Base-by-base conservation (phyloP, 2,113 vertebrate genomes). In the Edolisoma coerulescens region DNA sequence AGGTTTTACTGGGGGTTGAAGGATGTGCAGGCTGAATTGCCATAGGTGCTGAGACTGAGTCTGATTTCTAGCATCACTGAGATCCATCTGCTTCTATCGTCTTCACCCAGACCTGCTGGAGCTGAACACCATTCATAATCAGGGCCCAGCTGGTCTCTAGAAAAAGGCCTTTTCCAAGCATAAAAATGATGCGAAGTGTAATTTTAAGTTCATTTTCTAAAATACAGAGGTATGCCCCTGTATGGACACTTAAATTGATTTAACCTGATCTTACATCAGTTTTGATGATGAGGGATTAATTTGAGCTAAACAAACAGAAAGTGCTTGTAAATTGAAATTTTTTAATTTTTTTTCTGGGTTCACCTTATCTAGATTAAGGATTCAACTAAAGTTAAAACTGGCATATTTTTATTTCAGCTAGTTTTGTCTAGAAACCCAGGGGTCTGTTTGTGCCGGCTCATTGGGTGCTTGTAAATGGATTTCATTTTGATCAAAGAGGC, bases 401-500 rank as follows among this genome's bases (percentile, higher is more conserved):
- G 47, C 42, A 19, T 85, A 28, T 71, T 93, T 94, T 93, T 70
- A 41, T 22, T 37, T 50, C 1, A 1, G 23, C 52, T 54, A 24
- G n/a, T 50, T 90, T 70, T 93, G 83, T 82, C 86, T 52, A 32
- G 59, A 80, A 91, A 93, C n/a, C 79, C 33, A 13, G 13, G 42
- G 37, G 22, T n/a, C 53, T 42, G 64, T 50, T 94, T 84, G 50
- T 76, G 57, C 57, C 14, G 0, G 42, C 42, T 75, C 65, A 6
- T 71, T 41, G 44, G n/a, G 65, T 13, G 0, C 41, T 70, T 50
- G 86, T 84, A 91, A 88, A 75, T 53, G 57, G 89, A 75, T 73
- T 97, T 97, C 8, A 39, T 93, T 90, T 87, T 70, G 78, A 87
- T 93, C 90, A 94, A 92, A 96, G 67, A 78, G 69, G 65, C 8